A percentile compares a stretch with the other conserved stretches of the same genome.
Conservation (phyloP, 2,888 invertebrate species). For the Fragum fragum region DNA sequence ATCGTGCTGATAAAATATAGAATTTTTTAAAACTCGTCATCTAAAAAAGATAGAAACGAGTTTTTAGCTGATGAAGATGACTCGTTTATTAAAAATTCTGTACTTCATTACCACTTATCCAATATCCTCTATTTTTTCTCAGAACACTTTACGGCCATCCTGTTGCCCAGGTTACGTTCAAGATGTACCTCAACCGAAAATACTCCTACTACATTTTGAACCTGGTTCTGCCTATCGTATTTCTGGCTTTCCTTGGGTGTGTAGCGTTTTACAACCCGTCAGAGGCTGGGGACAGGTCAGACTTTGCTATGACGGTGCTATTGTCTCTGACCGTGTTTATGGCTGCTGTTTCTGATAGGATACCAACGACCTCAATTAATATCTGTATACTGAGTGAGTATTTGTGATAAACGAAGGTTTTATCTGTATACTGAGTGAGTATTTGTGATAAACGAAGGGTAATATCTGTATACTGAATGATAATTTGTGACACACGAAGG, state of each 20-base stretch:
- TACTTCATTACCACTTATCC: too few relatives aligned
- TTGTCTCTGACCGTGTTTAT: neutral
- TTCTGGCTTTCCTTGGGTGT: neutral
- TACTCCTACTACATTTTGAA: slow-evolving; percentile 7
- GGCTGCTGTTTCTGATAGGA: neutral
- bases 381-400: slow-evolving; percentile 9
- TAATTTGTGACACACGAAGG: too few relatives aligned
- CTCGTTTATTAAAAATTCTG: too few relatives aligned
- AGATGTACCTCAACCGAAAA: neutral
- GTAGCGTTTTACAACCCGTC: neutral
- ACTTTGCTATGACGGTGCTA: neutral
- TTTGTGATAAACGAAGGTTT: too few relatives aligned
- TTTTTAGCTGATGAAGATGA: too few relatives aligned
- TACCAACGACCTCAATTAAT: neutral
- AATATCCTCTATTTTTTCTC: too few relatives aligned
- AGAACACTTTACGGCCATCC: neutral
- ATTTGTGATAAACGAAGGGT: too few relatives aligned
- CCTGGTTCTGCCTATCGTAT: neutral
- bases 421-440: too few relatives aligned
- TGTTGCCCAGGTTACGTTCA: neutral
- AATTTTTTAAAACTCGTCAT: too few relatives aligned
- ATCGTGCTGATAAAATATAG: too few relatives aligned
- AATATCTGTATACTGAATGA: too few relatives aligned
- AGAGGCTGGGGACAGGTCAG: neutral
- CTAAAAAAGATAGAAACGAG: too few relatives aligned